Percentiles rank a stretch among this genome's conserved stretches.
Evolutionary conservation across 2,888 invertebrate species (phyloP).

Genomic region (Clitarchus hookeri): DNA sequence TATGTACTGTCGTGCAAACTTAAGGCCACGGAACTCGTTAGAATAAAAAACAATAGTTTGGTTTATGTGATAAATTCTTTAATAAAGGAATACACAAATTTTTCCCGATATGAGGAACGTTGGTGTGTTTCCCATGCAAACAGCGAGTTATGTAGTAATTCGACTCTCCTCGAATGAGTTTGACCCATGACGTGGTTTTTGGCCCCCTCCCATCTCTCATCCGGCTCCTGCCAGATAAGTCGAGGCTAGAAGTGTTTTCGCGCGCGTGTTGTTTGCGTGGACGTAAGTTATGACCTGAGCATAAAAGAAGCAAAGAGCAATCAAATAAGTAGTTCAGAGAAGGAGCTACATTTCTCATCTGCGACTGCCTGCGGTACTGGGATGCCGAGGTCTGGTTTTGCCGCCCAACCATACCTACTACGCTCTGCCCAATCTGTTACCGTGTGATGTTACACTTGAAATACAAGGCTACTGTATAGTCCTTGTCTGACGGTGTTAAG

Average conservation of each 20-base stretch:
- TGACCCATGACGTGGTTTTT: neutral
- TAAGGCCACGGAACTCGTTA: too few relatives aligned
- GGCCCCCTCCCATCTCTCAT: neutral
- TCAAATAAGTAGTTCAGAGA: neutral
- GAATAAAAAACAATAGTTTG: too few relatives aligned
- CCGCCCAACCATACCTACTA: neutral
- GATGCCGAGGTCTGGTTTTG: neutral
- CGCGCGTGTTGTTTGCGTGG: neutral
- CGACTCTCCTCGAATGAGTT: neutral
- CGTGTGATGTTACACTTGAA: neutral
- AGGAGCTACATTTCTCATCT: neutral
- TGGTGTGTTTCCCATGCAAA: too few relatives aligned
- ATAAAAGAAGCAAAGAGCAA: conserved; percentile 14
- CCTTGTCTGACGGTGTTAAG: too few relatives aligned
- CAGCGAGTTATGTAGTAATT: too few relatives aligned
- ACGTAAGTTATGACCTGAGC: neutral
- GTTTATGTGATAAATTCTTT: too few relatives aligned
- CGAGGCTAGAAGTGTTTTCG: neutral
- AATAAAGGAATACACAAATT: too few relatives aligned
- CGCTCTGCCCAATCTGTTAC: neutral
- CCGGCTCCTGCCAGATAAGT: neutral
- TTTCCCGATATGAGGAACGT: too few relatives aligned
- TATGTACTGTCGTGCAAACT: too few relatives aligned
- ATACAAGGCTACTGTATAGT: too few relatives aligned
- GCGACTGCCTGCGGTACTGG: neutral